These are phyloP conservation scores for Danio albolineatus DNA, from an alignment of 2,797 vertebrate species.

Conservation along the genomic window DNA sequence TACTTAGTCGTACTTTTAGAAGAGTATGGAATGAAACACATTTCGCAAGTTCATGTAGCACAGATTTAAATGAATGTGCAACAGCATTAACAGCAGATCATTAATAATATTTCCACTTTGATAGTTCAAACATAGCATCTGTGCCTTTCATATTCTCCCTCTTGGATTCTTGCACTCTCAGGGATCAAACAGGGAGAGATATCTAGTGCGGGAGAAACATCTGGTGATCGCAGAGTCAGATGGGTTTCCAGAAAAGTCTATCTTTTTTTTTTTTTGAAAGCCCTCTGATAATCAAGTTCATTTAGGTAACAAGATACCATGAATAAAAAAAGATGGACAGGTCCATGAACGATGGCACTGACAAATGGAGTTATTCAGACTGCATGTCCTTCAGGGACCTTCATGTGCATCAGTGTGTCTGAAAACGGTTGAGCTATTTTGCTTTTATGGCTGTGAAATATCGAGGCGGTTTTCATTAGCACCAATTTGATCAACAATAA, in stretches of 20 bases:
- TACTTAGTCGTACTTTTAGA: not conserved
- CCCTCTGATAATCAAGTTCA: not conserved
- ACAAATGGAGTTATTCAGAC: conserved; percentile 1
- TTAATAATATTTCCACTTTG: conserved; percentile 60
- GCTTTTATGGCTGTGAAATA: conserved; percentile 29
- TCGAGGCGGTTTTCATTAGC: conserved; percentile 22
- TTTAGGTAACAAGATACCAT: not conserved
- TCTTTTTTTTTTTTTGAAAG: conserved; percentile 30
- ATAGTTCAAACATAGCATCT: conserved; percentile 57
- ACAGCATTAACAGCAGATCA: conserved; percentile 41
- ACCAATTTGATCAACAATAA: conserved; percentile 42
- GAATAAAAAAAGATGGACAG: not conserved
- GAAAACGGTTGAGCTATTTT: conserved; percentile 29
- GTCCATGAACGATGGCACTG: not conserved
- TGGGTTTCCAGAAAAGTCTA: conserved; percentile 10
- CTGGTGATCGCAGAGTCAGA: conserved; percentile 39
- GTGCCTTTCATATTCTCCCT: conserved; percentile 54
- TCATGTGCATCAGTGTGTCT: conserved; percentile 1
- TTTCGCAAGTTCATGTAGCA: not conserved
- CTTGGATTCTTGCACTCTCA: conserved; percentile 44
- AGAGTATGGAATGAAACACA: not conserved
- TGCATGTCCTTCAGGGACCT: conserved; percentile 19
- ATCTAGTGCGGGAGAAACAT: conserved; percentile 44
- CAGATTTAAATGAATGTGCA: conserved; percentile 50
- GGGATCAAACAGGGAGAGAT: conserved; percentile 54